Conservation (phyloP, 2,113 vertebrate genomes). For the Pangasianodon hypophthalmus region DNA sequence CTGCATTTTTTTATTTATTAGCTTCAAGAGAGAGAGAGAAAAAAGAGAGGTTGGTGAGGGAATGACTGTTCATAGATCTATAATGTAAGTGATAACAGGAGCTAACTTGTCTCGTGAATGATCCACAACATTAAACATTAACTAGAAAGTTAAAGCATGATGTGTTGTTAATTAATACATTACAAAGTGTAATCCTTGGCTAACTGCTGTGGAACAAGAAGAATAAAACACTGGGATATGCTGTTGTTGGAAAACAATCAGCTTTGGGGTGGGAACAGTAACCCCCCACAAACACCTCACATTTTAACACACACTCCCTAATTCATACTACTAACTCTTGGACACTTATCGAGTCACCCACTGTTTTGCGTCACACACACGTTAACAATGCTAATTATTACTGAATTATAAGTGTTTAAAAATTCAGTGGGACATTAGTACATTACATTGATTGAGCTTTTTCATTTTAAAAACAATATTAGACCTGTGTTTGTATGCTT, state of each 20-base stretch:
- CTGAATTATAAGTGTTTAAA: neutral
- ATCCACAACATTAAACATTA: neutral
- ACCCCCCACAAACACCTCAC: neutral
- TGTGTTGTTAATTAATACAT: neutral
- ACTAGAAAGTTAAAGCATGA: neutral
- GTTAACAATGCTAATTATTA: neutral
- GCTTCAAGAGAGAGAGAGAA: neutral
- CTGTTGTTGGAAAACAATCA: neutral
- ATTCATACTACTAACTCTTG: neutral
- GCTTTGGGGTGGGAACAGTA: neutral
- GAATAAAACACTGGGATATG: neutral
- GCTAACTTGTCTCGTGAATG: neutral
- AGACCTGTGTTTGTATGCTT: neutral
- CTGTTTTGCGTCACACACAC: neutral
- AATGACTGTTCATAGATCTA: neutral
- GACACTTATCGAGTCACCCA: neutral
- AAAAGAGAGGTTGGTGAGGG: neutral
- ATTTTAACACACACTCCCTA: neutral
- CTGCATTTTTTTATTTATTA: neutral
- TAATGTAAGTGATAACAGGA: neutral
- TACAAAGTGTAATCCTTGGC: neutral
- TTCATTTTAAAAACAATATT: neutral
- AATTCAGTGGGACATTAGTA: neutral
- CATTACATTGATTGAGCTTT: neutral
- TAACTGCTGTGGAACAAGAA: neutral